These are phyloP conservation scores for Torymus tubicola DNA, from an alignment of 2,888 invertebrate genomes.

Conservation along the genomic window DNA sequence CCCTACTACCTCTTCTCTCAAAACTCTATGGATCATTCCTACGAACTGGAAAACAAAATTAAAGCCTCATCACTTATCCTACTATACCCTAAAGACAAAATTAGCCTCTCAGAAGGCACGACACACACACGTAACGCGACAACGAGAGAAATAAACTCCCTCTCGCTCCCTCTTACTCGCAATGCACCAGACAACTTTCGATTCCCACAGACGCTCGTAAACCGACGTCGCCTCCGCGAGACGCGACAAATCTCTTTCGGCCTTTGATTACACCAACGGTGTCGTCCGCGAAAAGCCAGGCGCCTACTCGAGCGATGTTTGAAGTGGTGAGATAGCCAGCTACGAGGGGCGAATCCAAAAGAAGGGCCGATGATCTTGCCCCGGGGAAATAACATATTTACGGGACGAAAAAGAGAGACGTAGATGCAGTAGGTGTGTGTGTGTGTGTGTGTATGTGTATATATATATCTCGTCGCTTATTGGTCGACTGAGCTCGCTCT, in stretches of 20 bases:
- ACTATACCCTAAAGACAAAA: too few species aligned
- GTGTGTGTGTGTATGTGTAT: neutral
- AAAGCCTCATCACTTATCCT: too few species aligned
- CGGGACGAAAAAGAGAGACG: conserved; percentile 19
- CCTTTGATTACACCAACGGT: neutral
- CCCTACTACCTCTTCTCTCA: too few species aligned
- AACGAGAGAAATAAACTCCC: too few species aligned
- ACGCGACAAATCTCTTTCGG: conserved; percentile 10
- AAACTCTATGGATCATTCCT: too few species aligned
- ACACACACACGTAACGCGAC: too few species aligned
- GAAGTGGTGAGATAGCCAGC: too few species aligned
- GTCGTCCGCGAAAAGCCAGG: too few species aligned
- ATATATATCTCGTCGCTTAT: neutral
- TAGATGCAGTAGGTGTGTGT: neutral
- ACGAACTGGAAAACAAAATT: too few species aligned
- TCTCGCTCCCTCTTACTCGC: too few species aligned
- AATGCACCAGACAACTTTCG: neutral
- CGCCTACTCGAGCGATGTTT: neutral
- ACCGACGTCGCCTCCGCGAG: neutral
- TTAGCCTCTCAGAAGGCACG: too few species aligned
- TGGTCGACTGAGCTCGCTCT: neutral
- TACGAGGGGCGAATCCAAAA: too few species aligned
- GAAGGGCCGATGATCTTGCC: conserved; percentile 59
- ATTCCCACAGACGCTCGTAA: neutral
- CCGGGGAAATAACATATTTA: conserved; percentile 67